These are phyloP conservation scores for Tenthredo mesomela DNA, from an alignment of 2,888 invertebrate genomes.

Conservation along the genomic window DNA sequence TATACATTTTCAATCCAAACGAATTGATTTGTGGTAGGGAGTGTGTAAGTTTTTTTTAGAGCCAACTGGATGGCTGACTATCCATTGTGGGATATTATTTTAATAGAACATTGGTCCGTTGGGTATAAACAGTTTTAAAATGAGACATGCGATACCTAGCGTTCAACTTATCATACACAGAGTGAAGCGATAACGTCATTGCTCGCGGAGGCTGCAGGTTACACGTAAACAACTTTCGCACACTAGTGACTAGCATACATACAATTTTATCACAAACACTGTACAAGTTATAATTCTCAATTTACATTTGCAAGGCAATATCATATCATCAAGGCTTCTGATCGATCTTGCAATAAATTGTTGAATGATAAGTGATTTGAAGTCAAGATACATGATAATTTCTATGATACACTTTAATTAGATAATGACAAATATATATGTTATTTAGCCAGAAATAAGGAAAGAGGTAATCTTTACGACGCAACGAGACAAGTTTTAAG, in stretches of 20 bases:
- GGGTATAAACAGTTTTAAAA: background rate
- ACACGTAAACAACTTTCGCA: background rate
- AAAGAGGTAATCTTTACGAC: background rate
- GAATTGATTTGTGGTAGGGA: background rate
- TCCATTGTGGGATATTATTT: background rate
- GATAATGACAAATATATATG: background rate
- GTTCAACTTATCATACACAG: background rate
- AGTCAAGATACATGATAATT: too few relatives aligned
- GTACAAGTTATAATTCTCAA: background rate
- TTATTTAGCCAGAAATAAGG: background rate
- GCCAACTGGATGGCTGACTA: background rate
- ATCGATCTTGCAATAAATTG: background rate
- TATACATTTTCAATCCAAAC: background rate
- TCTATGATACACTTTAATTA: background rate
- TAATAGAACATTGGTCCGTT: background rate
- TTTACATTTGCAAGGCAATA: background rate
- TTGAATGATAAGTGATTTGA: background rate
- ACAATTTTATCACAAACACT: background rate
- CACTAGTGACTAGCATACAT: too few relatives aligned
- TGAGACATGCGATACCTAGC: conserved; percentile 8
- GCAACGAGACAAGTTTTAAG: background rate
- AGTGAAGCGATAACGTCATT: background rate
- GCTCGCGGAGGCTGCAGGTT: background rate
- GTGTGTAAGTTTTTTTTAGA: background rate
- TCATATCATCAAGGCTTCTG: background rate